Percentiles rank a stretch among this genome's conserved stretches.
These are phyloP conservation scores for Chromobotia macracanthus DNA, from an alignment of 2,797 vertebrate species.

Conservation along the genomic window DNA sequence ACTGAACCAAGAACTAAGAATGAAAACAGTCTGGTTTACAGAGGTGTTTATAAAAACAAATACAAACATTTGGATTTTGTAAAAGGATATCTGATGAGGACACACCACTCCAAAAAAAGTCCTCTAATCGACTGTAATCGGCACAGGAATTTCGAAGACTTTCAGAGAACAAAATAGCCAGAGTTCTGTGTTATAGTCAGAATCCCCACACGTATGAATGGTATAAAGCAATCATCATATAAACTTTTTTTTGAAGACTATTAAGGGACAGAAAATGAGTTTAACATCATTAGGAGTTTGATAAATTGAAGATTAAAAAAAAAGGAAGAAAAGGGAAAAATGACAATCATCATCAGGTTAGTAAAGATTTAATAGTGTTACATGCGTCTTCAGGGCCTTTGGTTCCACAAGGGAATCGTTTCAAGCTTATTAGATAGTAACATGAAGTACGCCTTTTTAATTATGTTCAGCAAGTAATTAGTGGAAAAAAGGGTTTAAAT, in stretches of 20 bases:
- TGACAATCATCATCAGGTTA: slow-evolving; percentile 54
- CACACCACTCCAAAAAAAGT: not conserved
- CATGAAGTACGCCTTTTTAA: slow-evolving; percentile 74
- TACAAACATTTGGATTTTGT: too few species aligned
- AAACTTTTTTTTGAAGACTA: slow-evolving; percentile 32
- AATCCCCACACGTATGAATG: slow-evolving; percentile 17
- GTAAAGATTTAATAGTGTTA: slow-evolving; percentile 58
- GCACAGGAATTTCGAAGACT: not conserved
- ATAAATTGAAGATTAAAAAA: not conserved
- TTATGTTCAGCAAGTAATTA: slow-evolving; percentile 76
- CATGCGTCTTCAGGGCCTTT: slow-evolving; percentile 62
- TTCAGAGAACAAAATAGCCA: not conserved
- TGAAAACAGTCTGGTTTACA: not conserved
- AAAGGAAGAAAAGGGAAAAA: slow-evolving; percentile 47
- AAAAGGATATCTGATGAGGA: not conserved
- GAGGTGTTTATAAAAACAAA: too few species aligned
- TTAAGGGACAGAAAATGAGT: slow-evolving; percentile 38
- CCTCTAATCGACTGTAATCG: not conserved
- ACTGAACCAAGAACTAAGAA: not conserved
- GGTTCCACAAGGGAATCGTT: slow-evolving; percentile 63
- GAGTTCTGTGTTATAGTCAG: not conserved
- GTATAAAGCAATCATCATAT: slow-evolving; percentile 22
- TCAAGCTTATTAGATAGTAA: slow-evolving; percentile 71
- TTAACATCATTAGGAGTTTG: slow-evolving; percentile 25
- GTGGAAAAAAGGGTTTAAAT: slow-evolving; percentile 68